phyloP scores from a whole-genome alignment of 92 coral and sea anemone genomes.

The Hydrozoanthus gracilis region DNA sequence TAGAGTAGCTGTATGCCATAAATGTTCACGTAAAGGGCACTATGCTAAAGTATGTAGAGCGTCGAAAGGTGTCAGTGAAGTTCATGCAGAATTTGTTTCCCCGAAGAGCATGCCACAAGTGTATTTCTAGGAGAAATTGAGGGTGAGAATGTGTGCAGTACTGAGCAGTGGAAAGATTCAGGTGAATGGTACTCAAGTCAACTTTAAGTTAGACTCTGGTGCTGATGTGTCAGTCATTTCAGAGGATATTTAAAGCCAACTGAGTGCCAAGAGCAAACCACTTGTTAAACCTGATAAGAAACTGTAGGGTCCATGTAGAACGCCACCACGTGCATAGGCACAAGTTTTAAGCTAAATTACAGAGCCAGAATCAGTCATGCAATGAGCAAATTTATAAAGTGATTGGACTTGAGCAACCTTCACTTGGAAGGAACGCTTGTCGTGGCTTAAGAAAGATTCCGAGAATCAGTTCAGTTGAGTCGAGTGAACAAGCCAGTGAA shows the following conservation, averaged over 20 bases:
- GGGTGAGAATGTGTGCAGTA: constrained; percentile 24
- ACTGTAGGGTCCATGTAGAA: constrained; percentile 51
- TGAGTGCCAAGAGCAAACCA: constrained; percentile 10
- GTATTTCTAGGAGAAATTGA: constrained; percentile 27
- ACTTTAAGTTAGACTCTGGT: constrained; percentile 39
- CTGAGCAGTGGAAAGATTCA: constrained; percentile 28
- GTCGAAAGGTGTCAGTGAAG: constrained; percentile 21
- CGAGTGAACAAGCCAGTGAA: constrained; percentile 17
- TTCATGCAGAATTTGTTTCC: constrained; percentile 6
- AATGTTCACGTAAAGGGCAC: constrained; percentile 24
- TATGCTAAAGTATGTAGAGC: constrained; percentile 26
- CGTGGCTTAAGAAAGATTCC: neutral
- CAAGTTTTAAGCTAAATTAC: constrained; percentile 40
- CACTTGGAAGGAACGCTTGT: constrained; percentile 47
- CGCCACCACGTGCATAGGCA: constrained; percentile 45
- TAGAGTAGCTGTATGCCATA: constrained; percentile 18
- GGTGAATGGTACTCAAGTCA: constrained; percentile 32
- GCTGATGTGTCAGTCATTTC: constrained; percentile 41
- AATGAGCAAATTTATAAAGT: constrained; percentile 44
- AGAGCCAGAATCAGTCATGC: constrained; percentile 38
- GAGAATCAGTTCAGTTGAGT: constrained; percentile 27
- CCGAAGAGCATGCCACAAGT: constrained; percentile 20
- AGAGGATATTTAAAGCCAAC: constrained; percentile 14
- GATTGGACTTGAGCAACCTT: constrained; percentile 44
- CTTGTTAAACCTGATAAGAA: constrained; percentile 17